Percentiles rank a stretch among this genome's conserved stretches.
Conservation (phyloP, 2,797 vertebrate genomes). For the Malurus leucopterus region DNA sequence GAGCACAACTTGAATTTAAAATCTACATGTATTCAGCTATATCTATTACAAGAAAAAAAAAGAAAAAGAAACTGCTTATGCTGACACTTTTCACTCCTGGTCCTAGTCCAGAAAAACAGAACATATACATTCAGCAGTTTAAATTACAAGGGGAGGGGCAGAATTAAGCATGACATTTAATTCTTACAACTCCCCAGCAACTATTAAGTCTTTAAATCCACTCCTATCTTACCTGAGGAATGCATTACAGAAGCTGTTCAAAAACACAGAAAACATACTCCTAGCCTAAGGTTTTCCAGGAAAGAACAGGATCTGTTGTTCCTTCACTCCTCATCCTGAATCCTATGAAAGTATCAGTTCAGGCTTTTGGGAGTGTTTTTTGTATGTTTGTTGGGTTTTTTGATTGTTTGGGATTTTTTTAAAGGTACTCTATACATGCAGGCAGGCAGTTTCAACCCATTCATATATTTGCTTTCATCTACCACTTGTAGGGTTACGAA, state of each 20-base stretch:
- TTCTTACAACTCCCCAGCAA: not conserved
- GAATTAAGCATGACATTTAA: not conserved
- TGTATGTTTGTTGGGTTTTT: fast-evolving
- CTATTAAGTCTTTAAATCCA: not conserved
- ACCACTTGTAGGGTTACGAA: not conserved
- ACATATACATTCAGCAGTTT: not conserved
- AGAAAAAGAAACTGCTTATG: not conserved
- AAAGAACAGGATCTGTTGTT: not conserved
- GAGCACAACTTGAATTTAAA: not conserved
- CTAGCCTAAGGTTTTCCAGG: not conserved
- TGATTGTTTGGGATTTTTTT: fast-evolving
- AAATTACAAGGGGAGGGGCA: not conserved
- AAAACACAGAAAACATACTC: not conserved
- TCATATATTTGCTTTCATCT: not conserved
- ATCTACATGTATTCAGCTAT: not conserved
- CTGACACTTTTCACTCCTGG: not conserved
- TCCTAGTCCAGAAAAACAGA: not conserved
- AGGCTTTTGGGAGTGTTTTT: fast-evolving
- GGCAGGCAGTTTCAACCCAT: not conserved
- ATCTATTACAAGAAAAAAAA: not conserved
- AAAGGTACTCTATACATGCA: not conserved
- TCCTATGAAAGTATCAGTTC: not conserved
- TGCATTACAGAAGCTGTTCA: not conserved
- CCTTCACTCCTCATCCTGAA: not conserved
- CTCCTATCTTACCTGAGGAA: not conserved